A percentile compares a stretch with the other conserved stretches of the same genome.
Conservation (phyloP, 2,888 invertebrate genomes). For the Cephus nigrinus region DNA sequence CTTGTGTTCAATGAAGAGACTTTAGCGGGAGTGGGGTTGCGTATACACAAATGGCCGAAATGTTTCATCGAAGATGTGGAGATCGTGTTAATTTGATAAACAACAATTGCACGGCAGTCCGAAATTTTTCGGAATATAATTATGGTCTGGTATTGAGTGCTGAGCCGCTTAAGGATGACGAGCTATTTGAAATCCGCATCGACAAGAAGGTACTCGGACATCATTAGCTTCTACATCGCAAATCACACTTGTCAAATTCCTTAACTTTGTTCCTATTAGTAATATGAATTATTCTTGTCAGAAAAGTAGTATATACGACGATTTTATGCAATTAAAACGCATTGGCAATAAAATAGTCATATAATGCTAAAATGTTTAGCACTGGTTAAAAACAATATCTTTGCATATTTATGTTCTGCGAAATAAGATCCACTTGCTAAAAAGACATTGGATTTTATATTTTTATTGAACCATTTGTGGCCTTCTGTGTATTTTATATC, state of each 20-base stretch:
- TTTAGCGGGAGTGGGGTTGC: not conserved
- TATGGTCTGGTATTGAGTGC: conserved; percentile 88
- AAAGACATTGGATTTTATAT: not conserved
- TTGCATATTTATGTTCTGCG: not conserved
- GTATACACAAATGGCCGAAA: conserved; percentile 48
- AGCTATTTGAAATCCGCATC: conserved; percentile 87
- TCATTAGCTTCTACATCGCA: not conserved
- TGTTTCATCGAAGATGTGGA: conserved; percentile 85
- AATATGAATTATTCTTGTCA: conserved; percentile 10
- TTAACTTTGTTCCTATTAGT: conserved; percentile 16
- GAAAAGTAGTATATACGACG: not conserved
- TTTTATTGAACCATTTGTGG: not conserved
- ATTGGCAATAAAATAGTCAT: not conserved
- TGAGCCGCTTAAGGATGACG: conserved; percentile 82
- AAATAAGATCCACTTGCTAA: not conserved
- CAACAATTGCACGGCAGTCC: conserved; percentile 83
- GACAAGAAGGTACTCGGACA: conserved; percentile 81
- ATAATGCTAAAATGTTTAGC: not conserved
- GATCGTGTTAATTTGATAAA: conserved; percentile 86
- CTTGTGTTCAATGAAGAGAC: not conserved
- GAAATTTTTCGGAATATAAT: conserved; percentile 86
- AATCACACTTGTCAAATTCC: conserved; percentile 2
- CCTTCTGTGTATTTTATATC: not conserved
- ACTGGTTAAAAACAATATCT: not conserved
- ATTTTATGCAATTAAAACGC: not conserved